Conservation (phyloP, 2,113 vertebrate genomes). For the Lota lota region DNA sequence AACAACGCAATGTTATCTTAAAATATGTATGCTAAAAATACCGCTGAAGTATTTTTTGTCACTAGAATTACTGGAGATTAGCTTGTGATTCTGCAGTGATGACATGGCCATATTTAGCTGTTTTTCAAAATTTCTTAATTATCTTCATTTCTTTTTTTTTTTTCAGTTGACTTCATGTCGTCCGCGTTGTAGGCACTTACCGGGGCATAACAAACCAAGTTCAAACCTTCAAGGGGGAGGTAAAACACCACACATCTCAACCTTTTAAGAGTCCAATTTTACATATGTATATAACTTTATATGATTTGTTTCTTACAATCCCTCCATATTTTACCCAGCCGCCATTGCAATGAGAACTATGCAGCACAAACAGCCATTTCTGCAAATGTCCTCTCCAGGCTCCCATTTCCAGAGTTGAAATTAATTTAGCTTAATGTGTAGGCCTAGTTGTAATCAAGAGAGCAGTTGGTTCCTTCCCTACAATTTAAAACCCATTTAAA, state of each 20-base stretch:
- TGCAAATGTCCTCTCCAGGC: constrained; percentile 56
- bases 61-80: constrained; percentile 67
- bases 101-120: constrained; percentile 54
- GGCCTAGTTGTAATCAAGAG: constrained; percentile 58
- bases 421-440: constrained; percentile 71
- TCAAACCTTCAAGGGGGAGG: constrained; percentile 37
- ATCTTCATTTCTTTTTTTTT: constrained; percentile 27
- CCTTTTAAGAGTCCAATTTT: constrained; percentile 28
- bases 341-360: constrained; percentile 58
- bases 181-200: constrained; percentile 80
- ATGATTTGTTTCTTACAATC: background rate
- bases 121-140: constrained; percentile 20
- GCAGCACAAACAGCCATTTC: constrained; percentile 58
- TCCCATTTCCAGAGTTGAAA: constrained; percentile 58
- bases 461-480: constrained; percentile 60
- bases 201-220: constrained; percentile 63
- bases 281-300: background rate
- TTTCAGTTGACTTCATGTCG: constrained; percentile 57
- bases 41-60: constrained; percentile 66
- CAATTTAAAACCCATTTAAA: constrained; percentile 71
- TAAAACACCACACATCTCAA: constrained; percentile 38
- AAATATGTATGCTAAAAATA: constrained; percentile 78
- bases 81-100: constrained; percentile 67
- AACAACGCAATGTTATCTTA: constrained; percentile 72
- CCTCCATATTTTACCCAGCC: constrained; percentile 35